Evolutionary conservation across 2,113 vertebrate species (phyloP), one percentile per base, ranked within the genome.

Genomic region (Octodon degus): DNA sequence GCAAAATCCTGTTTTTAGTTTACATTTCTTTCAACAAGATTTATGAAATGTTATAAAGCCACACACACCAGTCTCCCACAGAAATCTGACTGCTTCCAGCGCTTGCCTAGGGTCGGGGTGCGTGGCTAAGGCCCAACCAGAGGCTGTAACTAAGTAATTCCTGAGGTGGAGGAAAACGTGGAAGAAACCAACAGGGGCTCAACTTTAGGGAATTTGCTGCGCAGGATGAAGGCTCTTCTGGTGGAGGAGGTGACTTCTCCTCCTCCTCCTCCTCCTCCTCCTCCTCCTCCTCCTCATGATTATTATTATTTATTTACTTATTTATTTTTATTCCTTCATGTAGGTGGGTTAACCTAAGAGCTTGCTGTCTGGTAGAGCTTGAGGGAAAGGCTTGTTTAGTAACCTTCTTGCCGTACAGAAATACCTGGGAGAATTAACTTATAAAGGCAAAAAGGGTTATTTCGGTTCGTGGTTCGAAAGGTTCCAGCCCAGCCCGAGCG

Each of bases 1-100:
- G 97, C 96, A 97, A 97, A 98, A 97, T 93, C 50, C 84, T 86
- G 68, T 97, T 97, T 97, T 97, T 88, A 97, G 63, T 98, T 98
- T 98, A 95, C 74, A 91, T 90, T 96, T 93, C 81, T 97, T 98
- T 94, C 96, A 97, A 97, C 72, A 96, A 96, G 95, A 89, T 97
- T 97, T 96, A 97, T 95, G 83, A 97, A 97, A 93, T 2, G 0
- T 94, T 98, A 60, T 96, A 97, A 98, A 98, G 97, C n/a, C 93
- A 96, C 58, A 81, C 94, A 89, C 84, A 63, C 87, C 93, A 96
- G 90, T 96, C 86, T 96, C 32, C 11, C 97, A 81, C 91, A 97
- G 37, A 30, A 43, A 96, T 97, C 89, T 86, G 65, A 68, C 76
- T 83, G 22, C 55, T 91, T 95, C 81, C 65, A 97, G 93, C 83